Evolutionary conservation across 2,888 invertebrate species (phyloP).

Genomic region (Eristalis tenax): DNA sequence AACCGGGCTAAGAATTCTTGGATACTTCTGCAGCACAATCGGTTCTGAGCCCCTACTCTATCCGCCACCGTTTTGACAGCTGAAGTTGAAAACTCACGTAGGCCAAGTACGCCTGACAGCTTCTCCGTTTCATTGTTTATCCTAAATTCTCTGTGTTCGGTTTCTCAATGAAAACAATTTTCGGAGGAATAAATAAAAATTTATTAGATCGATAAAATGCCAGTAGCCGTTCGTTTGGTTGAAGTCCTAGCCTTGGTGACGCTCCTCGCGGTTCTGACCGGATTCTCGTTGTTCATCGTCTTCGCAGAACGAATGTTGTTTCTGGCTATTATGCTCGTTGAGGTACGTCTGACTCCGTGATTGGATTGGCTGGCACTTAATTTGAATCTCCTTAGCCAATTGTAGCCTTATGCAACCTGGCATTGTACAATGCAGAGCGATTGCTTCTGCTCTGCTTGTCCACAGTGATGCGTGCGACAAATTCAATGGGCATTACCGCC

Average conservation of each 20-base stretch:
- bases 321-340: constrained; percentile 24
- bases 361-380: neutral
- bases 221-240: constrained; percentile 70
- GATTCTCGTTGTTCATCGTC: constrained; percentile 64
- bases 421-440: constrained; percentile 42
- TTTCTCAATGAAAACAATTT: neutral
- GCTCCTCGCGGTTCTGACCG: constrained; percentile 59
- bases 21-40: neutral
- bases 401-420: neutral
- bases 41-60: neutral
- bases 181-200: constrained; percentile 31
- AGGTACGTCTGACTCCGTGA: constrained; percentile 39
- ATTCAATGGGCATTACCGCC: constrained; percentile 18
- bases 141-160: constrained; percentile 8
- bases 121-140: neutral
- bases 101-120: neutral
- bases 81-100: neutral
- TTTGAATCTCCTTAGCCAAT: constrained; percentile 46
- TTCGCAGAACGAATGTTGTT: constrained; percentile 48
- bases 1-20: neutral
- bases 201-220: constrained; percentile 43
- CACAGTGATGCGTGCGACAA: constrained; percentile 49
- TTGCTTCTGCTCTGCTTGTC: constrained; percentile 45
- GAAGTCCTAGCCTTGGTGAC: constrained; percentile 70
- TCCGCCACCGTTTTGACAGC: neutral